Evolutionary conservation across 2,888 invertebrate genomes (phyloP), one percentile per base, ranked within the genome.

Genomic region (Serrognathus titanus): DNA sequence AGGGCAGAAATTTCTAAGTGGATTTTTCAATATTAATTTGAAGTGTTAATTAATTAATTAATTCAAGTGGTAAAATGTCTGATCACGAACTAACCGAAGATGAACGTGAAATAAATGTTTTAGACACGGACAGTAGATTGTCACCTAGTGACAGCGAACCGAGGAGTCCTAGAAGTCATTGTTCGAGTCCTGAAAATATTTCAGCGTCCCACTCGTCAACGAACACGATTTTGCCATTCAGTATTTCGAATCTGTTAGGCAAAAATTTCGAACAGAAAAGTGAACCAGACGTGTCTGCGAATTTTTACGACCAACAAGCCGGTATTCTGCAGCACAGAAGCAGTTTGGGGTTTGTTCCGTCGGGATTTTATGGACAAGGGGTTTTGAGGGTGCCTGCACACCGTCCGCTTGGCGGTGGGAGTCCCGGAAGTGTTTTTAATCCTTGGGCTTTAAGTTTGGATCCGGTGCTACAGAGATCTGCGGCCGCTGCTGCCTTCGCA

Each of bases 361-460:
- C 76, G 61, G 79, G 78, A 49, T 77, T 75, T 80, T 83, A 65
- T 79, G 83, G 77, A 78, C 83, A 80, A 79, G 90, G 90, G 67
- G 94, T 91, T 48, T 85, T 91, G 66, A 81, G 90, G 70, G 91
- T 91, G 63, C 92, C 91, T 49, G 91, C 91, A 55, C 94, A 94
- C 72, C 79, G 90, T 66, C 86, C 86, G 13, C 75, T 83, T 63
- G 84, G 84, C 66, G 81, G 72, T 63, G 81, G 81, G 1, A 80
- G 81, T 41, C 64, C 82, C 55, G 80, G 81, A 6, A 66, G 71
- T 3, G 75, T 78, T 43, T 78, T 78, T 64, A 75, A 68, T 55
- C 78, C 78, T 3, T 78, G 78, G 78, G 70, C 76, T 13, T 68
- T 77, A 55, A 81, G 84, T 77, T 81, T 86, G 57, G 84, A 85